A percentile compares a stretch with the other conserved stretches of the same genome.
These are phyloP conservation scores for Megathymus violae DNA, from an alignment of 1,140 invertebrate genomes.

Conservation along the genomic window DNA sequence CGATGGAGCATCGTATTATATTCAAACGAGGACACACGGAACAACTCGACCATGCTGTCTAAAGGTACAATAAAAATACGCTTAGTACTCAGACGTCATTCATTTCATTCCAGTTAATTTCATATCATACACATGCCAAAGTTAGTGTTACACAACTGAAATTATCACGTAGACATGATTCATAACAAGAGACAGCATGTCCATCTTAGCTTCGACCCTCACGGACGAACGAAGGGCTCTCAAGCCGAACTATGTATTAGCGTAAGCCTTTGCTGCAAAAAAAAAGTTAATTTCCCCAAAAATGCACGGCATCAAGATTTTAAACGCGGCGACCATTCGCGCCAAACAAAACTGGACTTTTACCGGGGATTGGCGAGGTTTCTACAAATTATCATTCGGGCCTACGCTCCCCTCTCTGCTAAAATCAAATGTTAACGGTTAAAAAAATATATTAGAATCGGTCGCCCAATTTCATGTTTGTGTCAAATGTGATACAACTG, in stretches of 20 bases:
- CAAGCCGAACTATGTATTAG: slow-evolving; percentile 59
- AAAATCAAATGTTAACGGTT: slow-evolving; percentile 80
- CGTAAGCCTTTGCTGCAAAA: slow-evolving; percentile 61
- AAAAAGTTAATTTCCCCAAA: slow-evolving; percentile 57
- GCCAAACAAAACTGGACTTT: slow-evolving; percentile 60
- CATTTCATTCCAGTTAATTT: slow-evolving; percentile 55
- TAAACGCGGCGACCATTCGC: slow-evolving; percentile 54
- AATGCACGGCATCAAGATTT: slow-evolving; percentile 45
- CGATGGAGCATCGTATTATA: slow-evolving; percentile 11
- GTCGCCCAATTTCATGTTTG: too few species aligned
- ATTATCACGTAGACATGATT: slow-evolving; percentile 27
- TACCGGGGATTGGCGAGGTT: slow-evolving; percentile 75
- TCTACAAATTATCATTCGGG: slow-evolving; percentile 73
- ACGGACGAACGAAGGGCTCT: slow-evolving; percentile 47
- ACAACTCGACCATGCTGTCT: slow-evolving; percentile 42
- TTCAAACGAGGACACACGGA: slow-evolving; percentile 9
- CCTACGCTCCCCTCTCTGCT: slow-evolving; percentile 82
- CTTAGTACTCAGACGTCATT: slow-evolving; percentile 39
- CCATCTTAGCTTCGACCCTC: slow-evolving; percentile 55
- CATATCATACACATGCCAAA: slow-evolving; percentile 65
- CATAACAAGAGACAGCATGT: slow-evolving; percentile 48
- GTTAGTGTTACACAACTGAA: slow-evolving; percentile 45
- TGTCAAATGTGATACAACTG: slow-evolving; percentile 26
- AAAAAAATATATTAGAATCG: too few species aligned
- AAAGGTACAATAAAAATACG: slow-evolving; percentile 12